Conservation (phyloP, 2,797 vertebrate genomes). For the Lithobates pipiens region DNA sequence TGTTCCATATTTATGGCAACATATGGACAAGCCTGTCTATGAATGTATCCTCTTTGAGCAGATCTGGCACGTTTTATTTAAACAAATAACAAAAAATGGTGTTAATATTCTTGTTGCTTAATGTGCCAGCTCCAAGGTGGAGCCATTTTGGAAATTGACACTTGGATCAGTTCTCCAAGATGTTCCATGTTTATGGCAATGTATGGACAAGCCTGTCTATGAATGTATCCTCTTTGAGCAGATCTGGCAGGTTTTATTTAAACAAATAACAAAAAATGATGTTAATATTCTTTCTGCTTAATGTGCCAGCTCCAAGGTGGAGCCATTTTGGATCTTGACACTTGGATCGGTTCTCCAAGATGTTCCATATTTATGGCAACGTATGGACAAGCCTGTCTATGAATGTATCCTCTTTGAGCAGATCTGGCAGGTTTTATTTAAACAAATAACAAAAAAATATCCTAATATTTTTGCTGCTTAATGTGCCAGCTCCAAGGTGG, state of each 20-base stretch:
- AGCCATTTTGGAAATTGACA: slow-evolving; percentile 22
- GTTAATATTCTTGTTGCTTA: not conserved
- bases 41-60: too few relatives aligned
- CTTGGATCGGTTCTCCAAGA: not conserved
- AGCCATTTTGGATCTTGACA: slow-evolving; percentile 23
- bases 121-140: not conserved
- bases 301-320: not conserved
- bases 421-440: not conserved
- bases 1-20: too few relatives aligned
- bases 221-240: not conserved
- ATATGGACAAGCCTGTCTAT: too few relatives aligned
- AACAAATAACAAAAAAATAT: not conserved
- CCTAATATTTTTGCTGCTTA: not conserved
- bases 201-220: not conserved
- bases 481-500: not conserved
- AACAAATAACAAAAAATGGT: not conserved
- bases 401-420: not conserved
- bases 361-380: not conserved
- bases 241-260: not conserved
- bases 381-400: not conserved
- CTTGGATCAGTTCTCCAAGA: not conserved
- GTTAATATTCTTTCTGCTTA: slow-evolving; percentile 14
- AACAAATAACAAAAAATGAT: not conserved
- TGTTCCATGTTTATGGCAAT: not conserved
- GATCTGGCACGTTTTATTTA: not conserved